Evolutionary conservation across 2,888 invertebrate species (phyloP).

Genomic region (Sthenelais limicola): DNA sequence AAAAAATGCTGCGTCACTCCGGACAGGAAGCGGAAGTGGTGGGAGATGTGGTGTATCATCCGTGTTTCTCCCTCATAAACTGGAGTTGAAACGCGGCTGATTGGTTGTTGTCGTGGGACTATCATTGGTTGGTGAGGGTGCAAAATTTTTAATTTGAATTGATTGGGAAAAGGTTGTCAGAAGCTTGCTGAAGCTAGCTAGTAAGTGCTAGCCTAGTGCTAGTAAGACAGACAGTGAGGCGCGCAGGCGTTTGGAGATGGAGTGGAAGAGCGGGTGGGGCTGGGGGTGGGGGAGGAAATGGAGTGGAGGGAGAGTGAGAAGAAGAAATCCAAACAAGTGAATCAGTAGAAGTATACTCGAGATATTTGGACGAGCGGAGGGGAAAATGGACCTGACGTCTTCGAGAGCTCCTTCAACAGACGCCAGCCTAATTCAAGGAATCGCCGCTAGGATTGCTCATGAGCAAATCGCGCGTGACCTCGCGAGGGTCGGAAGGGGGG

Average conservation of each 20-base stretch:
- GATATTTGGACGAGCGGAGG: too few relatives aligned
- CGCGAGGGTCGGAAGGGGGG: too few relatives aligned
- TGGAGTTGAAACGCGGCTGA: not conserved
- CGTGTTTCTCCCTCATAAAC: not conserved
- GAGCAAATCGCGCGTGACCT: constrained; percentile 1
- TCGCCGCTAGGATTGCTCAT: not conserved
- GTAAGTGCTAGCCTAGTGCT: not conserved
- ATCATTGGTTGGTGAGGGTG: not conserved
- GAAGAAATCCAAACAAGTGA: too few relatives aligned
- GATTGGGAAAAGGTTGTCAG: too few relatives aligned
- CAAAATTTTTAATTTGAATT: too few relatives aligned
- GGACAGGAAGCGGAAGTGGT: constrained; percentile 23
- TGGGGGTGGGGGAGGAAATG: constrained; percentile 5
- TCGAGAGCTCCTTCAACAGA: constrained; percentile 25
- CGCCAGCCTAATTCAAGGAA: constrained; percentile 30
- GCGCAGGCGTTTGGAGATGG: not conserved
- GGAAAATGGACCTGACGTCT: constrained; percentile 35
- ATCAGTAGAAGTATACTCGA: too few relatives aligned
- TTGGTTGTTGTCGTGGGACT: not conserved
- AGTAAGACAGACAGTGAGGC: not conserved
- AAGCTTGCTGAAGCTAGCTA: too few relatives aligned
- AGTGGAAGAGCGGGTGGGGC: not conserved
- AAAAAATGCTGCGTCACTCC: constrained; percentile 2
- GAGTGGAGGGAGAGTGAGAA: not conserved
- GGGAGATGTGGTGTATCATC: too few relatives aligned